These are phyloP conservation scores for Pangasianodon gigas DNA, from an alignment of 2,113 vertebrate species.

Conservation along the genomic window DNA sequence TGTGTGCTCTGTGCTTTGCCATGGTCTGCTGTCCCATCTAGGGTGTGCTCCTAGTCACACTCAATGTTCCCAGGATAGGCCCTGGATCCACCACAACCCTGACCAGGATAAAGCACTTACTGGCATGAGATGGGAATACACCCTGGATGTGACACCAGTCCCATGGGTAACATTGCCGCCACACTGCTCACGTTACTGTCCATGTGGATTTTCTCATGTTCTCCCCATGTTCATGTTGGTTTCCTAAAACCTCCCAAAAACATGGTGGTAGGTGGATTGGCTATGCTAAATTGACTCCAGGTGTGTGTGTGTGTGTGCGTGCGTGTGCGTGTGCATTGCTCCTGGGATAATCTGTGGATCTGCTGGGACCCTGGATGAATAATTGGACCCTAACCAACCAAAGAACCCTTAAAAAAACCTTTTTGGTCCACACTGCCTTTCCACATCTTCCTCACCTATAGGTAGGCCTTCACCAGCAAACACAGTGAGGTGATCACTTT, in stretches of 20 bases:
- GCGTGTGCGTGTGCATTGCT: background rate
- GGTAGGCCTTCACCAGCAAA: conserved; percentile 64
- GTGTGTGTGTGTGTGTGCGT: background rate
- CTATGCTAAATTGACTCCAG: background rate
- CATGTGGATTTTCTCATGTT: background rate
- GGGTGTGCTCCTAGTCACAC: background rate
- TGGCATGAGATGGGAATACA: background rate
- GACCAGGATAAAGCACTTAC: background rate
- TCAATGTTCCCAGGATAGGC: background rate
- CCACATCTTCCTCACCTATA: conserved; percentile 70
- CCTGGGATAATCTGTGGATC: background rate
- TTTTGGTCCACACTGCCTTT: background rate
- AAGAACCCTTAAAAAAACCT: background rate
- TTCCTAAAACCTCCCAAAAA: background rate
- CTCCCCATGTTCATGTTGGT: background rate
- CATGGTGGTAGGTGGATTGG: background rate
- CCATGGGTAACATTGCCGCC: background rate
- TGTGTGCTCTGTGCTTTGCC: background rate
- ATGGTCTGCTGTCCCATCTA: background rate
- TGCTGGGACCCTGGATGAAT: background rate
- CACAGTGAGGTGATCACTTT: conserved; percentile 74
- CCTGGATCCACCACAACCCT: background rate
- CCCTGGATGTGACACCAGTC: background rate
- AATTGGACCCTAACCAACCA: background rate
- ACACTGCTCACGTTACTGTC: background rate